phyloP scores from a whole-genome alignment of 2,888 invertebrate genomes.

The Pelosia muscerda region DNA sequence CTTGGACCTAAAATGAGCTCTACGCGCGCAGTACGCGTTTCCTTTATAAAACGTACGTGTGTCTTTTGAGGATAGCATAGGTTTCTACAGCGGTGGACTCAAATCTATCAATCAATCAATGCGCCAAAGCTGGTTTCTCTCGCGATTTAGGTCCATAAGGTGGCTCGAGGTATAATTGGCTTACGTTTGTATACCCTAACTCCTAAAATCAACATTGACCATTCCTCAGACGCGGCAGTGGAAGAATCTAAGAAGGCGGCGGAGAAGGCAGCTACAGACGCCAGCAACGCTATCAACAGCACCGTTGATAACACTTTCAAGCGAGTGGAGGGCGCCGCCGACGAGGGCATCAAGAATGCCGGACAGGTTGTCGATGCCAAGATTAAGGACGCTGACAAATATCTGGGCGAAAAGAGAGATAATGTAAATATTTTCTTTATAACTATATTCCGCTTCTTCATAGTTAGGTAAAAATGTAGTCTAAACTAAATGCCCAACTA shows the following conservation, averaged over 20 bases:
- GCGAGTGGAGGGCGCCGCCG: conserved; percentile 79
- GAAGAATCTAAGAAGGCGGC: conserved; percentile 84
- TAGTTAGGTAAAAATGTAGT: no score
- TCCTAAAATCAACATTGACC: background rate
- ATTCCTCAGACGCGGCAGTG: conserved; percentile 71
- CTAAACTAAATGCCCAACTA: no score
- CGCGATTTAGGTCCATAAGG: no score
- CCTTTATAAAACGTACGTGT: no score
- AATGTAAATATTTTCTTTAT: conserved; percentile 58
- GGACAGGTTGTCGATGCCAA: conserved; percentile 87
- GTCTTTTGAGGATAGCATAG: no score
- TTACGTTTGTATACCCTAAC: background rate
- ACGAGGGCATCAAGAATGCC: conserved; percentile 86
- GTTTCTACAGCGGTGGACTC: no score
- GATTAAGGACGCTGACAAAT: conserved; percentile 88
- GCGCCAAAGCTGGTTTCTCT: no score
- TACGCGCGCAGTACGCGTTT: no score
- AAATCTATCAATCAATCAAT: no score
- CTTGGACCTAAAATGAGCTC: no score
- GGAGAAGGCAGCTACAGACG: conserved; percentile 82
- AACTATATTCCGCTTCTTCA: no score
- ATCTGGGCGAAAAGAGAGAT: conserved; percentile 87
- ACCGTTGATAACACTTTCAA: conserved; percentile 79
- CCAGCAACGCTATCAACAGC: conserved; percentile 76
- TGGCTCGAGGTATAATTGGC: no score